Percentiles rank a stretch among this genome's conserved stretches.
Evolutionary conservation across 2,888 invertebrate species (phyloP).

Genomic region (Lepidochrysops patricia): DNA sequence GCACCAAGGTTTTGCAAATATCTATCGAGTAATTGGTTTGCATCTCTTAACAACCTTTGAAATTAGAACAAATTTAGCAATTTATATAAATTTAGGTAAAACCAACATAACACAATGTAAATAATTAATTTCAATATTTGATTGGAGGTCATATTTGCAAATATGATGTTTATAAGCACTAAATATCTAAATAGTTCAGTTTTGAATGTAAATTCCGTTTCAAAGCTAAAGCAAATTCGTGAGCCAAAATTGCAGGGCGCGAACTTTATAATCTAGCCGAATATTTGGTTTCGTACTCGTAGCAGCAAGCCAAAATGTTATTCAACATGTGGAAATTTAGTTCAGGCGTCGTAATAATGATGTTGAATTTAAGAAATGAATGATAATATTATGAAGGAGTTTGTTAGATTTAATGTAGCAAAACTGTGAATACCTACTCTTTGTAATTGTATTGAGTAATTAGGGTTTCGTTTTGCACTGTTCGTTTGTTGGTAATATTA

Average conservation of each 20-base stretch:
- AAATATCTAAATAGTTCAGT: not conserved
- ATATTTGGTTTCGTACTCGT: not conserved
- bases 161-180: not conserved
- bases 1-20: no score
- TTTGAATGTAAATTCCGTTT: not conserved
- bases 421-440: not conserved
- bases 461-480: no score
- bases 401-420: not conserved
- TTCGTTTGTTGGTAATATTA: no score
- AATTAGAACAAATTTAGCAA: no score
- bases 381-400: no score
- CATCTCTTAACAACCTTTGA: no score
- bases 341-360: not conserved
- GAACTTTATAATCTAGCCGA: slow-evolving; percentile 2
- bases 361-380: not conserved
- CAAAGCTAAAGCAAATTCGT: not conserved
- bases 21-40: no score
- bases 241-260: not conserved
- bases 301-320: not conserved
- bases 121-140: not conserved
- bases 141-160: not conserved
- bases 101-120: not conserved
- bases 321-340: slow-evolving; percentile 1
- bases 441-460: no score
- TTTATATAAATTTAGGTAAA: not conserved